These are phyloP conservation scores for Corvus cornix DNA, from an alignment of 2,113 vertebrate species.

Conservation along the genomic window DNA sequence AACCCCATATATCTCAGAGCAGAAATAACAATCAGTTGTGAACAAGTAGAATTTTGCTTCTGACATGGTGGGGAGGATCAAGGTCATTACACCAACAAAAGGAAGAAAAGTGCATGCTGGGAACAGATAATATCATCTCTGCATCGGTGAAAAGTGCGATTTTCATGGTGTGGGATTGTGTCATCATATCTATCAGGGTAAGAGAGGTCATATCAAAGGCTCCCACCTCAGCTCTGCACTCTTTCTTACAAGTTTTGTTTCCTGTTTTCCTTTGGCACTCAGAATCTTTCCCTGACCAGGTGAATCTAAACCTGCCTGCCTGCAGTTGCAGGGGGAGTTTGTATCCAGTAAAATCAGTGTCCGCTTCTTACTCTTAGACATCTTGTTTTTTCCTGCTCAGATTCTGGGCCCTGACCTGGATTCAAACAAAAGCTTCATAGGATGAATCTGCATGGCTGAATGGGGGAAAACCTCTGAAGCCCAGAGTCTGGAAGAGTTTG, in stretches of 20 bases:
- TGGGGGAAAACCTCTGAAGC: background rate
- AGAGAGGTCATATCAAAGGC: background rate
- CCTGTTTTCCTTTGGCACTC: background rate
- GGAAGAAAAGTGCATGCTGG: background rate
- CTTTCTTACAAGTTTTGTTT: background rate
- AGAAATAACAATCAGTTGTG: background rate
- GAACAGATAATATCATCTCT: background rate
- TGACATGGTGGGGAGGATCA: fast-evolving
- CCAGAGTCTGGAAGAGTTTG: background rate
- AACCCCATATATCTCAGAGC: background rate
- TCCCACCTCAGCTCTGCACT: background rate
- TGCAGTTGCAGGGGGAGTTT: background rate
- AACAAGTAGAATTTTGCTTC: background rate
- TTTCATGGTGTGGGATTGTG: background rate
- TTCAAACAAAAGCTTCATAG: background rate
- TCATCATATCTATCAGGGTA: background rate
- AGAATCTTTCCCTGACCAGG: background rate
- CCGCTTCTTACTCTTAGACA: background rate
- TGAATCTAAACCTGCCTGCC: background rate
- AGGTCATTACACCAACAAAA: background rate
- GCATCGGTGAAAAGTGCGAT: background rate
- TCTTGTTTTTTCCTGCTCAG: background rate
- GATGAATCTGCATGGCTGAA: background rate
- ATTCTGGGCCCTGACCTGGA: background rate
- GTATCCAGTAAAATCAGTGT: background rate